These are phyloP conservation scores for Trachops cirrhosus DNA, from an alignment of 2,797 vertebrate genomes.

Conservation along the genomic window DNA sequence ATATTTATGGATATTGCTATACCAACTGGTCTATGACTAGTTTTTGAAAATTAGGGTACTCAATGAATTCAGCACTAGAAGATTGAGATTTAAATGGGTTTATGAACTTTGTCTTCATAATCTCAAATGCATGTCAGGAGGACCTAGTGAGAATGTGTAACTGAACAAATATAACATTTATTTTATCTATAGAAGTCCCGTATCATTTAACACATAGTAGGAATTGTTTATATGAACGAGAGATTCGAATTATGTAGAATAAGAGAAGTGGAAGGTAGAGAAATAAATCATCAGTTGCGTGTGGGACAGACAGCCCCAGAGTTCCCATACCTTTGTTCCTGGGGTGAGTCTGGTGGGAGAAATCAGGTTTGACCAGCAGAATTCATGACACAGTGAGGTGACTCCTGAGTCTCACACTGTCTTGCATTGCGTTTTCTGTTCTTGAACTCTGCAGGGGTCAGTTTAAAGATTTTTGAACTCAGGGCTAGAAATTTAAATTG, in stretches of 20 bases:
- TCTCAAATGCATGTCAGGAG: background rate
- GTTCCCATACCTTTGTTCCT: background rate
- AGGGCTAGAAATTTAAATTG: constrained; percentile 56
- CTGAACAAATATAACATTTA: background rate
- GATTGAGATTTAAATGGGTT: background rate
- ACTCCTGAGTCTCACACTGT: background rate
- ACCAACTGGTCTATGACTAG: constrained; percentile 17
- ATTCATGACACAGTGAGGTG: background rate
- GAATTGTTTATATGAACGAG: background rate
- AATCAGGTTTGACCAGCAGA: background rate
- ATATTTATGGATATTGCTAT: constrained; percentile 55
- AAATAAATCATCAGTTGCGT: background rate
- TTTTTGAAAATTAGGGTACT: background rate
- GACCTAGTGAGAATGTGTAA: background rate
- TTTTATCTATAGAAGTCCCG: background rate
- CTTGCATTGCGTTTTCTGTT: background rate
- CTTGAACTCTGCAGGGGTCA: background rate
- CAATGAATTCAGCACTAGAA: background rate
- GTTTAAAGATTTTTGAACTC: constrained; percentile 41
- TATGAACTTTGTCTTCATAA: constrained; percentile 34
- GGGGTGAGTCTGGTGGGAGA: background rate
- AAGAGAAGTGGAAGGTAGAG: background rate
- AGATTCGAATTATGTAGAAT: background rate
- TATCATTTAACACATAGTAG: background rate
- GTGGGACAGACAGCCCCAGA: background rate